Percentiles rank a stretch among this genome's conserved stretches.
Evolutionary conservation across 1,140 invertebrate species (phyloP).

Genomic region (Hyles euphorbiae): DNA sequence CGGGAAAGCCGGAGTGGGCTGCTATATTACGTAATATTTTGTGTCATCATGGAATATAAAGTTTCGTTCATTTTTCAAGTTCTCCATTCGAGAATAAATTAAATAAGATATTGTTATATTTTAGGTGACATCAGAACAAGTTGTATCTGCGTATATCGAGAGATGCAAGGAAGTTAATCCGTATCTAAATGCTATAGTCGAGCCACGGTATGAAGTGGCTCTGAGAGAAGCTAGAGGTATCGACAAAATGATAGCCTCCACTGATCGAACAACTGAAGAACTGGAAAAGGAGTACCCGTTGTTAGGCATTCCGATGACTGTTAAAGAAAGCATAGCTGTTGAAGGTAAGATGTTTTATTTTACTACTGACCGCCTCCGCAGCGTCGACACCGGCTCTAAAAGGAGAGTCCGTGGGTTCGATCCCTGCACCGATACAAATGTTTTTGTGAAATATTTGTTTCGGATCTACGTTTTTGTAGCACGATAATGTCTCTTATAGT

Average conservation of each 20-base stretch:
- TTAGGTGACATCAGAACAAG: slow-evolving; percentile 79
- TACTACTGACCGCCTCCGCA: neutral
- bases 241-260: slow-evolving; percentile 64
- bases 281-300: slow-evolving; percentile 78
- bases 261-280: slow-evolving; percentile 47
- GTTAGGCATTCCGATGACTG: slow-evolving; percentile 85
- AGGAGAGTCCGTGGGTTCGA: too few relatives aligned
- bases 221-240: slow-evolving; percentile 79
- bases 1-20: too few relatives aligned
- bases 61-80: too few relatives aligned
- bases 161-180: slow-evolving; percentile 85
- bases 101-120: slow-evolving; percentile 14
- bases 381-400: too few relatives aligned
- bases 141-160: slow-evolving; percentile 82
- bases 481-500: too few relatives aligned
- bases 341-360: slow-evolving; percentile 75
- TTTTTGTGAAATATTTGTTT: too few relatives aligned
- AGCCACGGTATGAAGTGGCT: slow-evolving; percentile 83
- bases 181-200: slow-evolving; percentile 84
- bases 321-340: slow-evolving; percentile 84
- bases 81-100: too few relatives aligned
- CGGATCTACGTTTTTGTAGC: too few relatives aligned
- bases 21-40: too few relatives aligned
- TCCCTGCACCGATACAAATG: too few relatives aligned
- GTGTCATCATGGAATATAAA: too few relatives aligned